Evolutionary conservation across 2,113 vertebrate genomes (phyloP).

Genomic region (Passer domesticus): DNA sequence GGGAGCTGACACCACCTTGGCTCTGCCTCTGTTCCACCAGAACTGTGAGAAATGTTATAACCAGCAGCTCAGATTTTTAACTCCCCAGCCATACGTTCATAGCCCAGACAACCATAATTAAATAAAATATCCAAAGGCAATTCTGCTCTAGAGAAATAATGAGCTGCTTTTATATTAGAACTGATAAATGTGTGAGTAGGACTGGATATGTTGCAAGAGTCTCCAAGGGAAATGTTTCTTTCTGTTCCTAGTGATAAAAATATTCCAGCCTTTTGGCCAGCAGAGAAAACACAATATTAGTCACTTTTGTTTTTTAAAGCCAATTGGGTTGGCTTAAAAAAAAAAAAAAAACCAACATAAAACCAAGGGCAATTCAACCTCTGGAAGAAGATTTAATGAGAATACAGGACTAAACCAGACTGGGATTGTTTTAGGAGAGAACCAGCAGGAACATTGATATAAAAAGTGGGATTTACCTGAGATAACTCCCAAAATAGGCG

Average conservation of each 20-base stretch:
- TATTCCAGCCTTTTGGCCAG: conserved; percentile 55
- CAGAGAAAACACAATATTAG: conserved; percentile 38
- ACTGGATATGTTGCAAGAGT: background rate
- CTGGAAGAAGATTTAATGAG: background rate
- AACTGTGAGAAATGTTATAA: background rate
- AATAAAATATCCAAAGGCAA: background rate
- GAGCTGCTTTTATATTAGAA: background rate
- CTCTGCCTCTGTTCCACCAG: background rate
- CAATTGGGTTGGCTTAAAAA: background rate
- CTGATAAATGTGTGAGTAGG: background rate
- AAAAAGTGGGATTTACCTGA: conserved; percentile 82
- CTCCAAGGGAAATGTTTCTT: background rate
- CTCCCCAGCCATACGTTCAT: background rate
- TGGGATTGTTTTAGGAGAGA: background rate
- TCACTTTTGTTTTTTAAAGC: background rate
- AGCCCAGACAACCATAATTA: background rate
- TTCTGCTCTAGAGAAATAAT: background rate
- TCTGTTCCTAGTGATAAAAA: conserved; percentile 41
- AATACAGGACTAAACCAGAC: background rate
- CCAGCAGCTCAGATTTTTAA: background rate
- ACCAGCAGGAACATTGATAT: background rate
- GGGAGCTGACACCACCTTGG: background rate
- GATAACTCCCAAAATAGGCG: conserved; percentile 98
- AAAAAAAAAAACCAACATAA: background rate
- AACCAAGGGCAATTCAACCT: background rate